Conservation (phyloP, 2,888 invertebrate species). For the Polylopha cassiicola region DNA sequence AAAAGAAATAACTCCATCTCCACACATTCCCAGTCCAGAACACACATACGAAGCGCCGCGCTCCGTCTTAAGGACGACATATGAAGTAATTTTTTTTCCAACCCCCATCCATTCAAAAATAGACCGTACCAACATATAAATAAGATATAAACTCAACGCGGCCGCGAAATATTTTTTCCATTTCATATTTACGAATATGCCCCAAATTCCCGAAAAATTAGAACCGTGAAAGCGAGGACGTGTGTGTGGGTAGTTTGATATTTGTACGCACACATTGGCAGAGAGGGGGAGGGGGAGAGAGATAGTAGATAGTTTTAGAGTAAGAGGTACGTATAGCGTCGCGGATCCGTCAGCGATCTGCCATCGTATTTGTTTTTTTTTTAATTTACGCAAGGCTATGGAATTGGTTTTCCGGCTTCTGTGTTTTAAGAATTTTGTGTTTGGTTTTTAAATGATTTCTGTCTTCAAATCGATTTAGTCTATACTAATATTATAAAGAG, state of each 20-base stretch:
- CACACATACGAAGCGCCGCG: slow-evolving; percentile 75
- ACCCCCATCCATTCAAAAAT: slow-evolving; percentile 40
- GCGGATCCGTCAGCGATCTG: slow-evolving; percentile 43
- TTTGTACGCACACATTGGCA: slow-evolving; percentile 47
- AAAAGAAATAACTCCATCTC: slow-evolving; percentile 37
- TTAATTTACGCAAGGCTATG: slow-evolving; percentile 21
- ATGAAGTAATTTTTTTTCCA: slow-evolving; percentile 78
- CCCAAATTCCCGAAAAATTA: slow-evolving; percentile 79
- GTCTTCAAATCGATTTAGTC: no score
- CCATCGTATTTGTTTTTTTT: slow-evolving; percentile 39
- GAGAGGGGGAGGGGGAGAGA: slow-evolving; percentile 35
- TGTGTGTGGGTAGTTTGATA: slow-evolving; percentile 51
- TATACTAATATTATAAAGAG: no score
- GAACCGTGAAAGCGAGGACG: slow-evolving; percentile 75
- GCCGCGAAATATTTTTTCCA: slow-evolving; percentile 75
- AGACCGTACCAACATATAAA: slow-evolving; percentile 34
- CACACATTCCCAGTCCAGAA: slow-evolving; percentile 42
- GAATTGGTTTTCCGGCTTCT: slow-evolving; percentile 8
- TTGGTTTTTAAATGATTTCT: no score
- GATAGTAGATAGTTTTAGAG: slow-evolving; percentile 73
- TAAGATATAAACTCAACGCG: slow-evolving; percentile 44
- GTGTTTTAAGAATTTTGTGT: not conserved
- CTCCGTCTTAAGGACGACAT: slow-evolving; percentile 78
- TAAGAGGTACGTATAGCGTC: slow-evolving; percentile 58
- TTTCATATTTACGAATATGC: slow-evolving; percentile 79